Evolutionary conservation across 1,140 invertebrate species (phyloP).

Genomic region (Euura lappo): DNA sequence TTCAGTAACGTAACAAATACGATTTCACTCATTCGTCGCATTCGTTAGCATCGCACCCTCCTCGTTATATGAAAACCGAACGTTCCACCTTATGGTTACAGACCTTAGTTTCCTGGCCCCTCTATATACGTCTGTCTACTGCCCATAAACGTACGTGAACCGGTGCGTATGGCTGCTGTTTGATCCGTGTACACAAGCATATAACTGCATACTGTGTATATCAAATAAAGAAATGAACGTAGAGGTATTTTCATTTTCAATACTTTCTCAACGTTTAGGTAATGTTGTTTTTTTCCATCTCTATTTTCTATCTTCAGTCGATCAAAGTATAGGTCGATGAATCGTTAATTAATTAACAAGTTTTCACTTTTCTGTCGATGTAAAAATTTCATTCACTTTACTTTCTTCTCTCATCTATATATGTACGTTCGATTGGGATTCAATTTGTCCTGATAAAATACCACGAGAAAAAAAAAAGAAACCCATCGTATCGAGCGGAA

Average conservation of each 20-base stretch:
- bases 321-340: background rate
- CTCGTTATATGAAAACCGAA: background rate
- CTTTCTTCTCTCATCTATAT: background rate
- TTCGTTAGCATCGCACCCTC: too few species aligned
- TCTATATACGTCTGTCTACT: background rate
- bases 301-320: background rate
- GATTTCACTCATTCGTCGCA: background rate
- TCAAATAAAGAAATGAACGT: too few species aligned
- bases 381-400: background rate
- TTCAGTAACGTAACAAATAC: background rate
- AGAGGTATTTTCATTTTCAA: background rate
- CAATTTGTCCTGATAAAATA: too few species aligned
- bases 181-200: too few species aligned
- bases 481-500: background rate
- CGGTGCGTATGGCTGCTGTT: too few species aligned
- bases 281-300: background rate
- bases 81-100: background rate
- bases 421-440: background rate
- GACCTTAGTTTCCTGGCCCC: background rate
- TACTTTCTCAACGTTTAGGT: background rate
- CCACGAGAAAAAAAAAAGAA: background rate
- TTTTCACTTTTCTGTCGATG: background rate
- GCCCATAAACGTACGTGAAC: too few species aligned
- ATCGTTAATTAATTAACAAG: background rate
- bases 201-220: too few species aligned